Evolutionary conservation across 2,797 vertebrate species (phyloP).

Genomic region (Darevskia nairensis): DNA sequence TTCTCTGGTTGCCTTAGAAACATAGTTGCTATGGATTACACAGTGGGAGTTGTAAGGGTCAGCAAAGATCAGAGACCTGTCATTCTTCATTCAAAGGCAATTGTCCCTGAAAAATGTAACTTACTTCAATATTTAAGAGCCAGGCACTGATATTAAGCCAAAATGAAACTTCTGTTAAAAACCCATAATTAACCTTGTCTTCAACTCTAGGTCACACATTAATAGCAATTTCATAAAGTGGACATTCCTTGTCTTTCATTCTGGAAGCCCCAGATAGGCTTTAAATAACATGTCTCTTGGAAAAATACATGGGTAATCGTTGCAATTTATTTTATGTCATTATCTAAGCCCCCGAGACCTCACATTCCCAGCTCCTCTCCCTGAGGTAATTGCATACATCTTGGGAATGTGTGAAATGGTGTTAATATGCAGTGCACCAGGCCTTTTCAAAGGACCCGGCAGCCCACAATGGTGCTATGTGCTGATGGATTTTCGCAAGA

Average conservation of each 20-base stretch:
- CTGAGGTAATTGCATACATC: constrained; percentile 79
- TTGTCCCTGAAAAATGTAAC: constrained; percentile 86
- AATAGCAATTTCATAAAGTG: constrained; percentile 86
- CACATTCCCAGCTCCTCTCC: constrained; percentile 75
- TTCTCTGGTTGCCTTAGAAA: constrained; percentile 87
- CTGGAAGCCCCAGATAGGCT: constrained; percentile 77
- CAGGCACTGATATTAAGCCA: constrained; percentile 80
- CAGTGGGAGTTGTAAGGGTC: constrained; percentile 81
- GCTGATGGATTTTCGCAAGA: constrained; percentile 53
- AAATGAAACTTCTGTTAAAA: constrained; percentile 84
- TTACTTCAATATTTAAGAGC: constrained; percentile 85
- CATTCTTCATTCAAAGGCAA: constrained; percentile 92
- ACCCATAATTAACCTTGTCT: constrained; percentile 86
- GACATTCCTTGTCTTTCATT: constrained; percentile 84
- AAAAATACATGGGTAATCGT: constrained; percentile 85
- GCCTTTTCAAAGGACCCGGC: constrained; percentile 66
- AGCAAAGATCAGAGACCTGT: constrained; percentile 88
- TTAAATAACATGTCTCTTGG: constrained; percentile 82
- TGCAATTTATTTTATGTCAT: constrained; percentile 91
- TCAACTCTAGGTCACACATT: constrained; percentile 80
- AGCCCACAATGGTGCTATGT: constrained; percentile 63
- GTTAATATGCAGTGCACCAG: constrained; percentile 76
- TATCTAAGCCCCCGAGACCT: constrained; percentile 82
- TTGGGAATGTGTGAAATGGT: constrained; percentile 78
- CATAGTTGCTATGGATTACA: constrained; percentile 84